A percentile compares a stretch with the other conserved stretches of the same genome.
Conservation (phyloP, 2,888 invertebrate genomes). For the Hoplodrina blanda region DNA sequence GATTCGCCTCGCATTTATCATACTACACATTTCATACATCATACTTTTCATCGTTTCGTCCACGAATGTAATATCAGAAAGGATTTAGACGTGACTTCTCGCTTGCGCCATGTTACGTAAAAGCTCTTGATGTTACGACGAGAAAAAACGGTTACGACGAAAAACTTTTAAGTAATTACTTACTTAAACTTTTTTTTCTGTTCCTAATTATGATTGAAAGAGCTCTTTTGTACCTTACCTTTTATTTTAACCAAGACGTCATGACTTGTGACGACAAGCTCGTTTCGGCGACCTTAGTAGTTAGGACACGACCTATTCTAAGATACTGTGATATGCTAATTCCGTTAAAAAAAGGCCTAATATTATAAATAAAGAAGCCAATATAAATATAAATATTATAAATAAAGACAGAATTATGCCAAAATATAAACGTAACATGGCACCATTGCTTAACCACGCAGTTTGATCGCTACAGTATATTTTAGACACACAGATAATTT, state of each 20-base stretch:
- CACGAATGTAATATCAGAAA: constrained; percentile 29
- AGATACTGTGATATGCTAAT: background rate
- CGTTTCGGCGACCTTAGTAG: background rate
- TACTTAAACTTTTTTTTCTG: constrained; percentile 46
- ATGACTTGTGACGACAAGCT: constrained; percentile 2
- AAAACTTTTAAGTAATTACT: constrained; percentile 46
- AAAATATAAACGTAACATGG: background rate
- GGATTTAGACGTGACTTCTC: constrained; percentile 43
- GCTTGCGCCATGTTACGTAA: constrained; percentile 8
- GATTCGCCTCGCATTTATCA: constrained; percentile 53
- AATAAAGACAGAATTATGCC: background rate
- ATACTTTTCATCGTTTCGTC: constrained; percentile 38
- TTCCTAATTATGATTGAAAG: constrained; percentile 49
- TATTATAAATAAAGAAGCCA: background rate
- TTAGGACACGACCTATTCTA: background rate
- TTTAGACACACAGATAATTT: constrained; percentile 10
- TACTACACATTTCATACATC: constrained; percentile 43
- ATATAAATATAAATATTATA: no score
- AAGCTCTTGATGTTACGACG: constrained; percentile 7
- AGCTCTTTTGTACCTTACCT: constrained; percentile 9
- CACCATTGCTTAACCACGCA: background rate
- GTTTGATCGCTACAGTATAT: background rate
- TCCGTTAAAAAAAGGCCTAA: background rate
- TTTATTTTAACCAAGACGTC: constrained; percentile 30
- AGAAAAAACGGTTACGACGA: constrained; percentile 32